phyloP scores from a whole-genome alignment of 2,113 vertebrate genomes.

The Periophthalmus modestus region DNA sequence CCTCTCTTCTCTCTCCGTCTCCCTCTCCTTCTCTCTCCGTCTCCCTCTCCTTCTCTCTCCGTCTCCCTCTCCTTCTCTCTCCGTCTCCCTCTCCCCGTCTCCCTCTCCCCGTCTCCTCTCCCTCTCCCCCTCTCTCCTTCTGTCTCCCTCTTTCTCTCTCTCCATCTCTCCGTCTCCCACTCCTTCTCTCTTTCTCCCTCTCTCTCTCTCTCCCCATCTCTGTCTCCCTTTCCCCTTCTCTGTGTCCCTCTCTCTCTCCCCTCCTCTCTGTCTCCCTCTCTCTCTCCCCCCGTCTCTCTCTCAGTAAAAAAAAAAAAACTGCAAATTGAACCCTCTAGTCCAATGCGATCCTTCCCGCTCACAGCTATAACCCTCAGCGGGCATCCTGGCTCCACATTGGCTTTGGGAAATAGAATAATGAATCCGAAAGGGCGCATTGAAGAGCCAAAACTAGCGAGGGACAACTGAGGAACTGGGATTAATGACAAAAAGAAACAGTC shows the following conservation, averaged over 20 bases:
- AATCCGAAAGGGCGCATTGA: slow-evolving; percentile 27
- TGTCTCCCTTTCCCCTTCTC: background rate
- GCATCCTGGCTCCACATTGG: slow-evolving; percentile 35
- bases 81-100: too few species aligned
- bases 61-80: too few species aligned
- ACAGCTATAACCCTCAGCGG: slow-evolving; percentile 24
- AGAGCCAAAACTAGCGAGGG: slow-evolving; percentile 22
- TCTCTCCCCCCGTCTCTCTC: background rate
- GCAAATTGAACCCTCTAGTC: slow-evolving; percentile 15
- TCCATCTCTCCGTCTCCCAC: too few species aligned
- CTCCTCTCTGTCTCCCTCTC: background rate
- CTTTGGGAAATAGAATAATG: slow-evolving; percentile 31
- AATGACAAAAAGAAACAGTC: slow-evolving; percentile 38
- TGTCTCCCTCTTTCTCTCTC: too few species aligned
- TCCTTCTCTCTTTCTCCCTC: background rate
- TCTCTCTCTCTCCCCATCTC: too few species aligned
- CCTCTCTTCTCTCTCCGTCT: too few species aligned
- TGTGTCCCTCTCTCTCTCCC: background rate
- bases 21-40: too few species aligned
- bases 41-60: too few species aligned
- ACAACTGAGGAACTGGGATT: slow-evolving; percentile 26
- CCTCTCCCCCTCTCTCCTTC: too few species aligned
- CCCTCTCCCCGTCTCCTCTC: too few species aligned
- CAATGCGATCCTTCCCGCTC: background rate
- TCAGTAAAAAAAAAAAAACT: slow-evolving; percentile 7